phyloP scores from a whole-genome alignment of 1,140 invertebrate genomes.

The Goniozus legneri region DNA sequence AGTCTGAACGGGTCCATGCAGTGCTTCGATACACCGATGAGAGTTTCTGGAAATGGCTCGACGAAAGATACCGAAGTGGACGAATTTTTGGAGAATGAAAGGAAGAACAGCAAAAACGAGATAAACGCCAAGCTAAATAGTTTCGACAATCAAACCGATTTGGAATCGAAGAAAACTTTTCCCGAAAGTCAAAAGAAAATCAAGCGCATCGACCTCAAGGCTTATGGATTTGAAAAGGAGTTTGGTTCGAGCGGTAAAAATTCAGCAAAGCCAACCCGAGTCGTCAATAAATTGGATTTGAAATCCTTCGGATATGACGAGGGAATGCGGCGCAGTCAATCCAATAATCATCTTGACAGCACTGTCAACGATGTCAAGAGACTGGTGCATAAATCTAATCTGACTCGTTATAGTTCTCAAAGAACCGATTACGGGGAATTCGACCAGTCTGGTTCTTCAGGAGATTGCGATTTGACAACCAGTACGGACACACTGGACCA shows the following conservation, averaged over 20 bases:
- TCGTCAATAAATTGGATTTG: constrained; percentile 42
- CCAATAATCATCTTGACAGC: constrained; percentile 36
- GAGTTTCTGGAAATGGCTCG: neutral
- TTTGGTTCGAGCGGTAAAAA: constrained; percentile 18
- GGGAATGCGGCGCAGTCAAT: constrained; percentile 37
- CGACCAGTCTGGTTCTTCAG: too few species aligned
- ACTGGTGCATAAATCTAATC: too few species aligned
- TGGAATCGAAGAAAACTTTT: constrained; percentile 15
- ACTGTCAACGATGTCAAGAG: too few species aligned
- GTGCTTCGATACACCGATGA: neutral
- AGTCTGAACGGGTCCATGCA: constrained; percentile 6
- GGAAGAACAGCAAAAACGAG: constrained; percentile 31
- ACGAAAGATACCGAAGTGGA: constrained; percentile 14
- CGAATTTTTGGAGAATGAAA: constrained; percentile 26
- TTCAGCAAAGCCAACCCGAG: constrained; percentile 16
- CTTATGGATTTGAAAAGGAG: constrained; percentile 43
- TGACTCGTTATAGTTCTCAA: too few species aligned
- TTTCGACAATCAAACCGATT: constrained; percentile 15
- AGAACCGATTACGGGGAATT: too few species aligned
- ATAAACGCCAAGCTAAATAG: constrained; percentile 33
- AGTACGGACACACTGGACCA: too few species aligned
- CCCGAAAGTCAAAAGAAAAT: constrained; percentile 30
- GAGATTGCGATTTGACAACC: too few species aligned
- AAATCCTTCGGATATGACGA: constrained; percentile 38
- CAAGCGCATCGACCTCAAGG: constrained; percentile 36